Conservation (phyloP, 2,888 invertebrate species). For the Caenorhabditis wallacei region DNA sequence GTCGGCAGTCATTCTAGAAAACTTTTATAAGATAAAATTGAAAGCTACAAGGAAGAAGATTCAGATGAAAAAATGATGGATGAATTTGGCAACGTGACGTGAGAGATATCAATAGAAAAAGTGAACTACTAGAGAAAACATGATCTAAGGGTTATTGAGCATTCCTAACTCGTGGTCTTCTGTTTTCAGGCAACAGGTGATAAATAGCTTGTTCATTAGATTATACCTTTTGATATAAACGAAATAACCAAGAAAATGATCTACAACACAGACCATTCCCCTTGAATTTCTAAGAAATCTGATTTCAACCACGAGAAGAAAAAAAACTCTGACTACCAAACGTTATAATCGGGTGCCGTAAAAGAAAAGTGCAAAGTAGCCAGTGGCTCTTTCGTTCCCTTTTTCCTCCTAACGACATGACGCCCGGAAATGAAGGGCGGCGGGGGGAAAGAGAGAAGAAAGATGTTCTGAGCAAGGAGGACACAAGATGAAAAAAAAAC, state of each 20-base stretch:
- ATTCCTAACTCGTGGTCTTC: slow-evolving; percentile 17
- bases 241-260: not conserved
- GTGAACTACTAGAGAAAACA: slow-evolving; percentile 16
- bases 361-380: slow-evolving; percentile 27
- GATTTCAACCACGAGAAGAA: not conserved
- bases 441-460: slow-evolving; percentile 9
- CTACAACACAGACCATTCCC: not conserved
- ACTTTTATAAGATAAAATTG: not conserved
- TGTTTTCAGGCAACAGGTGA: slow-evolving; percentile 43
- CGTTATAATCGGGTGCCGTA: not conserved
- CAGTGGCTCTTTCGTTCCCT: slow-evolving; percentile 4
- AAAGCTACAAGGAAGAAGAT: slow-evolving; percentile 32
- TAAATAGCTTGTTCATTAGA: slow-evolving; percentile 43
- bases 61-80: slow-evolving; percentile 18
- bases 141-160: slow-evolving; percentile 43
- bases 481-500: slow-evolving; percentile 29
- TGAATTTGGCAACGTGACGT: slow-evolving; percentile 39
- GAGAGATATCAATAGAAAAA: slow-evolving; percentile 12
- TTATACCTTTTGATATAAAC: slow-evolving; percentile 16
- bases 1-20: slow-evolving; percentile 46
- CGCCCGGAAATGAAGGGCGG: slow-evolving; percentile 41
- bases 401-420: slow-evolving; percentile 24
- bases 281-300: not conserved
- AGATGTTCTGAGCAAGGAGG: slow-evolving; percentile 39
- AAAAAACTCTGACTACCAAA: not conserved